phyloP scores from a whole-genome alignment of 2,797 vertebrate species.

The Melanotaenia nigrans region DNA sequence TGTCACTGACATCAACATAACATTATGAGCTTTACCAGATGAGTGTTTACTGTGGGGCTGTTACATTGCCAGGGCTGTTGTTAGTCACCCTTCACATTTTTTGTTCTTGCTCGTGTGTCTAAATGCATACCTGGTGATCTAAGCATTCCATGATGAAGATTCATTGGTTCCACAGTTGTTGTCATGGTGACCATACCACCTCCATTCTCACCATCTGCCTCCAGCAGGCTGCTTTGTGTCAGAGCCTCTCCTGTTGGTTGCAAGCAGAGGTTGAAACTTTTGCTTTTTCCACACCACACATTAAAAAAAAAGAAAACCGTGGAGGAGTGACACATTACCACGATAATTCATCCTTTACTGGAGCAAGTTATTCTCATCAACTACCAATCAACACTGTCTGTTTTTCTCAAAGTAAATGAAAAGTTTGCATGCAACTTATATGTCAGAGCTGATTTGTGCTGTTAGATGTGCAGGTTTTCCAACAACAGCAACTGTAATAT shows the following conservation, averaged over 20 bases:
- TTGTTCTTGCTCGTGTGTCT: neutral
- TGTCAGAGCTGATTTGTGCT: neutral
- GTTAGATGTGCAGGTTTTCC: conserved; percentile 18
- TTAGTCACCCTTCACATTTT: neutral
- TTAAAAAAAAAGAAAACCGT: neutral
- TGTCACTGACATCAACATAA: conserved; percentile 28
- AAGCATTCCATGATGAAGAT: conserved; percentile 91
- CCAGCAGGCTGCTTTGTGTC: conserved; percentile 93
- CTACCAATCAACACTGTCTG: too few species aligned
- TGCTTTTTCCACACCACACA: neutral
- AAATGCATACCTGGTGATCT: conserved; percentile 87
- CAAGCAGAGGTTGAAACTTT: conserved; percentile 33
- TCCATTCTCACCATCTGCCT: conserved; percentile 86
- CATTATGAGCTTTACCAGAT: conserved; percentile 5
- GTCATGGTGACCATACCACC: conserved; percentile 90
- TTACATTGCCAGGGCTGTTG: neutral
- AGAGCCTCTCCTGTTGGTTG: conserved; percentile 83
- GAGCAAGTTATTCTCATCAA: neutral
- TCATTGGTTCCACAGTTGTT: conserved; percentile 88
- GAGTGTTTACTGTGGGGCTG: conserved; percentile 3
- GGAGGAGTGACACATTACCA: neutral
- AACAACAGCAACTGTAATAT: conserved; percentile 33
- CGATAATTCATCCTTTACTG: neutral
- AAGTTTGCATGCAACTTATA: neutral
- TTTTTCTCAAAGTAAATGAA: neutral